Percentiles rank a stretch among this genome's conserved stretches.
Conservation (phyloP, 2,113 vertebrate species). For the Chrysochloris asiatica region DNA sequence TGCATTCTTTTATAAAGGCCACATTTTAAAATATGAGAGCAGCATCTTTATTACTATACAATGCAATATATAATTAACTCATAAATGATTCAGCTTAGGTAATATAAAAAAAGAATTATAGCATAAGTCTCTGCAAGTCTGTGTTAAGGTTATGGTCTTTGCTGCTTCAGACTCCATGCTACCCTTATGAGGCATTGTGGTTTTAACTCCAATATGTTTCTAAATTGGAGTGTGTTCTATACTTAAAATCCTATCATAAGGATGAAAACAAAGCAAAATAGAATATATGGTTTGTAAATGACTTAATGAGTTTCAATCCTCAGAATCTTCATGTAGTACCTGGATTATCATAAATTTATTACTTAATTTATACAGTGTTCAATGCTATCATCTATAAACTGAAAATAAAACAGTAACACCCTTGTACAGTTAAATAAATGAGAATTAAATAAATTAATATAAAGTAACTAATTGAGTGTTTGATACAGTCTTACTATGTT, state of each 20-base stretch:
- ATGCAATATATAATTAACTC: conserved; percentile 51
- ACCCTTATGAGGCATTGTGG: neutral
- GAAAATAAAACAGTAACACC: neutral
- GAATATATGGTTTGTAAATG: neutral
- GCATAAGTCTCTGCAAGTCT: neutral
- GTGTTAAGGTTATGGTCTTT: neutral
- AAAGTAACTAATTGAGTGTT: neutral
- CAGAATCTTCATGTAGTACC: neutral
- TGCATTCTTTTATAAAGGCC: neutral
- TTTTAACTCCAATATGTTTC: conserved; percentile 9
- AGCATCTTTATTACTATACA: conserved; percentile 29
- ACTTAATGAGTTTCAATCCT: neutral
- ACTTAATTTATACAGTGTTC: neutral
- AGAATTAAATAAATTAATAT: neutral
- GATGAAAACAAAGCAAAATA: neutral
- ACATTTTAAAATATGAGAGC: neutral
- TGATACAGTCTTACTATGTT: neutral
- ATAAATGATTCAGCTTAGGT: conserved; percentile 55
- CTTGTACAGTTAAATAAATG: neutral
- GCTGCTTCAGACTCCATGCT: neutral
- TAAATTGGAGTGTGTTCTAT: neutral
- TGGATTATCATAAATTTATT: neutral
- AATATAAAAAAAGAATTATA: conserved; percentile 10
- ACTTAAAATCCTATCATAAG: conserved; percentile 9
- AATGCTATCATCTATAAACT: neutral